These are phyloP conservation scores for Seriola dumerili DNA, from an alignment of 2,113 vertebrate genomes.

Conservation along the genomic window DNA sequence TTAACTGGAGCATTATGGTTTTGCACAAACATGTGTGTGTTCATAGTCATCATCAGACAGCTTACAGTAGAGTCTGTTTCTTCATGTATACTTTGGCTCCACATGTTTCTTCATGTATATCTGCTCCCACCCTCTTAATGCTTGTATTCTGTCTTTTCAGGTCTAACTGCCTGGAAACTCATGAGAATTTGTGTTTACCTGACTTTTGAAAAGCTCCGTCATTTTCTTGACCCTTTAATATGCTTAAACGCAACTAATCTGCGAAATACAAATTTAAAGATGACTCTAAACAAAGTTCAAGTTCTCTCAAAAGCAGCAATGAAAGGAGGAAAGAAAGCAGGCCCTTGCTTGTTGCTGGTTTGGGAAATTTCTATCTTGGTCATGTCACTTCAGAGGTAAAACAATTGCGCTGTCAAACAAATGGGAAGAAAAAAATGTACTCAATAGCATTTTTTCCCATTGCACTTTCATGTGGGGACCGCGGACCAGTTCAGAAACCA, in stretches of 20 bases:
- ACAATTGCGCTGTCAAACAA: conserved; percentile 31
- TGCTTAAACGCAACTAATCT: conserved; percentile 9
- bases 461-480: neutral
- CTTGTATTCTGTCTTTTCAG: conserved; percentile 7
- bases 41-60: conserved; percentile 45
- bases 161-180: neutral
- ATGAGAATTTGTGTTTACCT: neutral
- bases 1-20: conserved; percentile 56
- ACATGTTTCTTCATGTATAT: conserved; percentile 50
- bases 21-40: conserved; percentile 61
- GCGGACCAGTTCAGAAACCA: neutral
- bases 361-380: conserved; percentile 74
- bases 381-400: conserved; percentile 39
- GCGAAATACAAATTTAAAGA: conserved; percentile 27
- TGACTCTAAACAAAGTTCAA: conserved; percentile 37
- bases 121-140: conserved; percentile 18
- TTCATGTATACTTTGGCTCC: conserved; percentile 21
- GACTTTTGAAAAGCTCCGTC: conserved; percentile 4
- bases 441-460: neutral
- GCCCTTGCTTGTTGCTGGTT: conserved; percentile 47
- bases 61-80: conserved; percentile 36
- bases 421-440: conserved; percentile 26
- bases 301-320: conserved; percentile 44
- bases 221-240: neutral
- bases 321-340: conserved; percentile 43